Evolutionary conservation across 2,113 vertebrate genomes (phyloP).

Genomic region (Toxotes jaculatrix): DNA sequence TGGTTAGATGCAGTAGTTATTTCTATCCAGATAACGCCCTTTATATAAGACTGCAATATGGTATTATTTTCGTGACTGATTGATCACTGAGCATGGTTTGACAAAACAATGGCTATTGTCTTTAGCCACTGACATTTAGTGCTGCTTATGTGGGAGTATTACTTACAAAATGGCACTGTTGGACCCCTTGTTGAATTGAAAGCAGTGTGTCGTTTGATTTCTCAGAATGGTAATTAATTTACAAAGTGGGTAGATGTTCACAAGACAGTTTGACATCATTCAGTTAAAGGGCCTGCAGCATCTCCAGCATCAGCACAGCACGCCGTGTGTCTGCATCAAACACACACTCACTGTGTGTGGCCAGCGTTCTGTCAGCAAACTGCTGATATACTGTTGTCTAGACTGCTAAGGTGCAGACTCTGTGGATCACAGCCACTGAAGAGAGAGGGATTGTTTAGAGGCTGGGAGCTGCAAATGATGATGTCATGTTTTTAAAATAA

Average conservation of each 20-base stretch:
- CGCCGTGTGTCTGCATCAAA: too few species aligned
- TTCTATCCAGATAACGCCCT: neutral
- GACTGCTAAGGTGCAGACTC: neutral
- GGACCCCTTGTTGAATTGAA: neutral
- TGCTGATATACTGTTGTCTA: neutral
- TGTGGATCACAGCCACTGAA: neutral
- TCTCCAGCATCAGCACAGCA: neutral
- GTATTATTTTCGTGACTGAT: neutral
- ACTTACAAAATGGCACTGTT: neutral
- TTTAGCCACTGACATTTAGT: neutral
- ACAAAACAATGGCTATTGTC: neutral
- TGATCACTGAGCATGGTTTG: neutral
- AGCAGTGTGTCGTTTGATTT: neutral
- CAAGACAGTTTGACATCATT: neutral
- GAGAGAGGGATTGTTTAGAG: neutral
- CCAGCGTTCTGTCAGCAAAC: neutral
- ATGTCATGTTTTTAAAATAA: neutral
- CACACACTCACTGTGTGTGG: neutral
- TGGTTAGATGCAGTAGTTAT: neutral
- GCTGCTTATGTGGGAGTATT: constrained; percentile 7
- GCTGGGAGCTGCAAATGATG: neutral
- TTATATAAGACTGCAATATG: neutral
- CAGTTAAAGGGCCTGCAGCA: neutral
- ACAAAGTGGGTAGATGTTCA: constrained; percentile 6
- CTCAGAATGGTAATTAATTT: neutral